These are phyloP conservation scores for Tokudaia muenninki DNA, from an alignment of 2,797 vertebrate species.

Conservation along the genomic window DNA sequence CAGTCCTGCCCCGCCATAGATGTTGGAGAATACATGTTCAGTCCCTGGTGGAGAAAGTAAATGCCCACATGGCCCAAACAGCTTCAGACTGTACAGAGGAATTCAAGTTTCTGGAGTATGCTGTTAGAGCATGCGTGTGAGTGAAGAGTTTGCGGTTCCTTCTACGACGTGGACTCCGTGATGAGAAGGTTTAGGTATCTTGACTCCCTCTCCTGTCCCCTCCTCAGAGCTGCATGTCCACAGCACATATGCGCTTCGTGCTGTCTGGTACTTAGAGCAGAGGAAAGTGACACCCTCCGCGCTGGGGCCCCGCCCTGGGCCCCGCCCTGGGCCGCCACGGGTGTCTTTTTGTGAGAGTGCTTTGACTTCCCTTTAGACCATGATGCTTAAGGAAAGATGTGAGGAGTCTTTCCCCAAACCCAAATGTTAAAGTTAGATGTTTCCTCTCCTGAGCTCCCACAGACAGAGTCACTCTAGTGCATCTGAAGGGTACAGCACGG, in stretches of 20 bases:
- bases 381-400: background rate
- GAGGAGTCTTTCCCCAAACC: background rate
- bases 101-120: background rate
- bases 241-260: fast-evolving
- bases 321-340: background rate
- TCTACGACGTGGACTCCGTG: background rate
- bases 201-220: background rate
- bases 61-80: background rate
- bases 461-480: background rate
- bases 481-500: no score
- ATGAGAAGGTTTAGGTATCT: background rate
- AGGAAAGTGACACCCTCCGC: background rate
- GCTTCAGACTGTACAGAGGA: background rate
- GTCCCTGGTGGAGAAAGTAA: background rate
- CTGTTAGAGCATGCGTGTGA: background rate
- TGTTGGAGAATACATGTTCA: background rate
- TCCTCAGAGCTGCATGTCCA: fast-evolving
- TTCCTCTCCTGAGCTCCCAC: background rate
- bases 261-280: background rate
- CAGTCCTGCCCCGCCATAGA: background rate
- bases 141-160: background rate
- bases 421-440: background rate
- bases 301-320: no score
- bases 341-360: background rate
- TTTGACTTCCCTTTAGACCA: background rate